Evolutionary conservation across 2,797 vertebrate genomes (phyloP).

Genomic region (Telmatherina bonti): DNA sequence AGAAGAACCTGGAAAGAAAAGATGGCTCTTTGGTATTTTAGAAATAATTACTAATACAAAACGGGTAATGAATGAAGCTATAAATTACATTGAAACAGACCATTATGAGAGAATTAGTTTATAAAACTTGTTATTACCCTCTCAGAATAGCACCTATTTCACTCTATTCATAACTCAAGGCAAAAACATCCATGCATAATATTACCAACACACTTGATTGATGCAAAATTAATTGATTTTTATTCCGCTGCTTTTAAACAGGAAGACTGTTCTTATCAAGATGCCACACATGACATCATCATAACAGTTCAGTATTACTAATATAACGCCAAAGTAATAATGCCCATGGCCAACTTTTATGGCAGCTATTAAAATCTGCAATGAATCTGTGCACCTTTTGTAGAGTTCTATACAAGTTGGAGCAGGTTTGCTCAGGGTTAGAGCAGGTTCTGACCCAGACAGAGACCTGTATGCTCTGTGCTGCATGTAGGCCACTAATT

Average conservation of each 20-base stretch:
- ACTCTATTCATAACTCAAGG: conserved; percentile 85
- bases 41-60: conserved; percentile 99
- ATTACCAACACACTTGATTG: conserved; percentile 88
- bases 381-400: conserved; percentile 35
- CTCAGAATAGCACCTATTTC: conserved; percentile 89
- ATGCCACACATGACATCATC: conserved; percentile 47
- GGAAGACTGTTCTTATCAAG: conserved; percentile 42
- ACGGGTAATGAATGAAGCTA: conserved; percentile 97
- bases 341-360: conserved; percentile 43
- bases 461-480: conserved; percentile 16
- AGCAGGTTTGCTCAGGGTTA: conserved; percentile 30
- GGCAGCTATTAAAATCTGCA: conserved; percentile 29
- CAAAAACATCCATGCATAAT: conserved; percentile 82
- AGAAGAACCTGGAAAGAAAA: conserved; percentile 93
- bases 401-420: conserved; percentile 39
- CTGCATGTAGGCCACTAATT: conserved; percentile 53
- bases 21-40: conserved; percentile 99
- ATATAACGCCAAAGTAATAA: conserved; percentile 39
- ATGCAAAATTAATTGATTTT: conserved; percentile 89
- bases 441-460: conserved; percentile 32
- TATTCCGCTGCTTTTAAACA: conserved; percentile 73
- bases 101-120: conserved; percentile 98
- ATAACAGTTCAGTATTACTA: conserved; percentile 26
- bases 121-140: conserved; percentile 95
- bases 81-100: conserved; percentile 97